Evolutionary conservation across 2,113 vertebrate genomes (phyloP), one percentile per base, ranked within the genome.

Genomic region (Cardinalis cardinalis): DNA sequence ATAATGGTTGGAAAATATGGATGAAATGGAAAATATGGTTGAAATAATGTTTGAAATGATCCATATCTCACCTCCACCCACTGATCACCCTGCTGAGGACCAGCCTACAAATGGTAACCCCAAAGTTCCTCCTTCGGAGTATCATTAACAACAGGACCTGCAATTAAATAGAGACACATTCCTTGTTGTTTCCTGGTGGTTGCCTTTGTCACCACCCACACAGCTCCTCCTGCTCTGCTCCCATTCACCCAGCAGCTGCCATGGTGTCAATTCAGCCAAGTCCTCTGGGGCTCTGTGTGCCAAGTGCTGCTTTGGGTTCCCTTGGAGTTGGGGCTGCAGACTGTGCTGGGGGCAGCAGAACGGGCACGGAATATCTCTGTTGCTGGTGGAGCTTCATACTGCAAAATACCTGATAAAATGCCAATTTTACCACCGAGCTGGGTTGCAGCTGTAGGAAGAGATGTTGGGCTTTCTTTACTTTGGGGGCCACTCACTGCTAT

Each of bases 261-360:
- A 1, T 0, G 8, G 14, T 69, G 80, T 18, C 2, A 0, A 5
- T 1, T 1, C 51, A 14, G 4, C 2, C 31, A 8, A 18, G 10
- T 23, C 44, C 58, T 68, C n/a, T 17, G 18, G 11, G 76, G 51
- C 60, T 87, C 55, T 10, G 0, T 31, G 75, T 53, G 9, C 44
- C 44, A 25, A 48, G 44, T 8, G 28, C 44, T 41, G 0, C 0
- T 3, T 5, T 14, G 43, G 23, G 11, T 40, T 34, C 20, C 60
- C 64, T 29, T 5, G 34, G 17, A 41, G 13, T 1, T 31, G 20
- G 18, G 58, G 61, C 66, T 72, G 31, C 51, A 52, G 36, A 0
- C 8, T 26, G 26, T 49, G 36, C 38, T 16, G 10, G 25, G 77
- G 48, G 70, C 77, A 71, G 43, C 46, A 64, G 34, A 48, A 4